Base-by-base conservation (phyloP, 2,797 vertebrate species). In the Catharus ustulatus region DNA sequence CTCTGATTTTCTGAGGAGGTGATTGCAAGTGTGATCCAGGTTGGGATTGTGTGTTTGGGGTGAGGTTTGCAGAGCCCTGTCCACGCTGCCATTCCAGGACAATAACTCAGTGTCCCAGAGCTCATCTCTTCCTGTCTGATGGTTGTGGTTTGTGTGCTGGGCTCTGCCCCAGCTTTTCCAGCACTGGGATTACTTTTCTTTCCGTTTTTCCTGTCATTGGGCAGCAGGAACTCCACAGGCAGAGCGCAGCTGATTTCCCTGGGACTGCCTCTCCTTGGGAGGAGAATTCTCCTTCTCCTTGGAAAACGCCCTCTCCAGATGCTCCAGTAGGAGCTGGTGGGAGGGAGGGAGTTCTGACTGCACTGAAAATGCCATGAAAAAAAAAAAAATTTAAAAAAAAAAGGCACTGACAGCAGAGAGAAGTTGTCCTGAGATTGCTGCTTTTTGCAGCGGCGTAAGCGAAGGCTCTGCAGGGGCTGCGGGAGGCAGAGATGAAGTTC, bases 401-500 rank as follows among this genome's bases (percentile, higher is more conserved):
- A 61, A 30, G 45, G 81, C 91, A 68, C 82, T 95, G 95, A 93
- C 91, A 96, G 96, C 58, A 82, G 90, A 49, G 95, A 86, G 92
- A 81, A 94, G 10, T 90, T 95, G 87, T 91, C 95, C 87, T 91
- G 74, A 48, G 86, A 77, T 58, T 48, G 88, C 94, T 83, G 94
- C 93, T 82, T 88, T 92, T 66, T 57, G 73, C 64, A 78, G 92
- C 90, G 22, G 90, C 38, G 34, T 23, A 17, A 76, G 36, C 69
- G 15, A 24, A 83, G 73, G 75, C 84, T 71, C 84, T 30, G 61
- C 72, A 10, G 57, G 87, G 10, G 62, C 93, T 88, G 58, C 58
- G 12, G 86, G 87, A 95, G 87, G 64, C 95, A 87, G 59, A 91
- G 38, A 97, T 97, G 97, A 97, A 96, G 96, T 97, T 96, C 97